Base-by-base conservation (phyloP, 2,113 vertebrate genomes). In the Calyptomena viridis region DNA sequence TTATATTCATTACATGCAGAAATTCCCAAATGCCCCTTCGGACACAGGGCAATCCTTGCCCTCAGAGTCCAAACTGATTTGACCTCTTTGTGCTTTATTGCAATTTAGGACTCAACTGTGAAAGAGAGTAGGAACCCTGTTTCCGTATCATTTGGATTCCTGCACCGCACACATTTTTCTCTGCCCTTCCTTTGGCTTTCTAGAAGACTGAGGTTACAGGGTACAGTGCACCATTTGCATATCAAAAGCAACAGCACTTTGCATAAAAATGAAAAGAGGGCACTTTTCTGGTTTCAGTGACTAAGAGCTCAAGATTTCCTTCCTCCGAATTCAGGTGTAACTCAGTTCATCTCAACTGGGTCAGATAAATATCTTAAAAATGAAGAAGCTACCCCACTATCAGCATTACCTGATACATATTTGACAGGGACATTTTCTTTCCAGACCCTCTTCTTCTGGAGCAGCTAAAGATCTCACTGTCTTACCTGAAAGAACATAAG, bases 141-240 rank as follows among this genome's bases (percentile, higher is more conserved):
- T 88, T 94, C 64, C 5, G 1, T 42, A 42, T 37, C 14, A 60
- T 85, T 84, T 71, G 75, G 89, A 95, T 90, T 95, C 71, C 77
- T 92, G 59, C 64, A 89, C 49, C 42, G 83, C n/a, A 56, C 58
- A 50, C 27, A 21, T 58, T 91, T 58, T 73, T 76, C 85, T 91
- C 58, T 90, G 86, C 47, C 81, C 64, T 95, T 79, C 55, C 89
- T 56, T 91, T 91, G 87, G 84, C 74, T 91, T 69, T 94, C 87
- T 67, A 28, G 55, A 96, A 95, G 72, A 80, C 87, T 39, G 83
- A 83, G 77, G 93, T 90, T 90, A 78, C 16, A 81, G 4, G 37
- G 86, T 52, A 73, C 59, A 92, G 40, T 16, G 58, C 84, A 66
- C 33, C 2, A 79, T 95, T 94, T 95, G 74, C 94, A 87, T 87